Evolutionary conservation across 2,797 vertebrate genomes (phyloP).

Genomic region (Hirundo rustica): DNA sequence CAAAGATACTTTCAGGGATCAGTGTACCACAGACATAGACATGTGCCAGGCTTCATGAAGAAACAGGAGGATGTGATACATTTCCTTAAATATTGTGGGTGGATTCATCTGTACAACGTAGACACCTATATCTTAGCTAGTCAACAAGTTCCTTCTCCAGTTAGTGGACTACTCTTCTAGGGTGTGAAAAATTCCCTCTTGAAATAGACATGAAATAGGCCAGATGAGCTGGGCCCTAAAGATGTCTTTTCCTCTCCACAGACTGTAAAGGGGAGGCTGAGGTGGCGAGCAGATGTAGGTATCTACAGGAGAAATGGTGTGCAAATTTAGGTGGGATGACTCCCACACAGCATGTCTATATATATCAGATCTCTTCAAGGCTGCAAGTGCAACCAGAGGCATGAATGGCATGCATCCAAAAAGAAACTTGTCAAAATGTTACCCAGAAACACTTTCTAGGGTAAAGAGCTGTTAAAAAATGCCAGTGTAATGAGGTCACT

Average conservation of each 20-base stretch:
- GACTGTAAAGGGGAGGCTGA: neutral
- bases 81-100: slow-evolving; percentile 20
- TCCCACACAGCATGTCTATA: neutral
- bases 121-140: neutral
- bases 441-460: neutral
- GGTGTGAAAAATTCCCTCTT: slow-evolving; percentile 40
- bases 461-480: neutral
- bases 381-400: neutral
- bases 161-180: slow-evolving; percentile 8
- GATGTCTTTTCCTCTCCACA: neutral
- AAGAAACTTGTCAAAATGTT: neutral
- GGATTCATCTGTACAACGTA: slow-evolving; percentile 14
- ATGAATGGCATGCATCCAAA: neutral
- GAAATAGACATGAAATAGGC: slow-evolving; percentile 34
- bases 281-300: slow-evolving; percentile 29
- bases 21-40: neutral
- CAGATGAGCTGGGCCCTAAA: slow-evolving; percentile 16
- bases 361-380: neutral
- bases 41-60: neutral
- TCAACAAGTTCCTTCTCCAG: neutral
- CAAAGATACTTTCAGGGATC: neutral
- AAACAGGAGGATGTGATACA: slow-evolving; percentile 17
- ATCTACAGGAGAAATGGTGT: neutral
- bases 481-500: neutral
- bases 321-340: slow-evolving; percentile 16